These are phyloP conservation scores for Spinibarbus caldwelli DNA, from an alignment of 2,797 vertebrate genomes.

Conservation along the genomic window DNA sequence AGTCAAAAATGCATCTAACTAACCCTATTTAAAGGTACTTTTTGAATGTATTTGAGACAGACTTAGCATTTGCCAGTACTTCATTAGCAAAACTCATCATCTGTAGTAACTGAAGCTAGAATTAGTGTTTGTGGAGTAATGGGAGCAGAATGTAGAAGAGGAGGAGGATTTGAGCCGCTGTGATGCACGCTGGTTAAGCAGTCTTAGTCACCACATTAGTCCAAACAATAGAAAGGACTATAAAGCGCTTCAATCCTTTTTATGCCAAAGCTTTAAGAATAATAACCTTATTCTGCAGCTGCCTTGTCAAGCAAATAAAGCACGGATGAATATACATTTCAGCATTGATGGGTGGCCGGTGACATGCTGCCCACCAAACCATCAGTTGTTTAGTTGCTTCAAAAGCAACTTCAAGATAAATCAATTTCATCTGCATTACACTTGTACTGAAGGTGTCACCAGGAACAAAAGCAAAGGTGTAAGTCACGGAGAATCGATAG, in stretches of 20 bases:
- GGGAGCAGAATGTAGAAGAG: constrained; percentile 23
- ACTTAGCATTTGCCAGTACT: constrained; percentile 48
- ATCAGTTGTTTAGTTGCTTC: constrained; percentile 2
- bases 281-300: neutral
- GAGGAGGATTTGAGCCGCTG: constrained; percentile 11
- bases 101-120: constrained; percentile 53
- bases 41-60: constrained; percentile 14
- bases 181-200: constrained; percentile 21
- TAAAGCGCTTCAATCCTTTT: constrained; percentile 8
- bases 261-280: neutral
- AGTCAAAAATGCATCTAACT: neutral
- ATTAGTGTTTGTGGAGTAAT: constrained; percentile 56
- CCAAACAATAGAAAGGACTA: constrained; percentile 10
- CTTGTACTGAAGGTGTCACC: constrained; percentile 39
- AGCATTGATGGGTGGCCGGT: neutral
- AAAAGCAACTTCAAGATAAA: constrained; percentile 31
- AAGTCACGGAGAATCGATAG: constrained; percentile 53
- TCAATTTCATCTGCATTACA: constrained; percentile 31
- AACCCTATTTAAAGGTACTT: constrained; percentile 12
- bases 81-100: constrained; percentile 63
- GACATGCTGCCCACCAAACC: neutral
- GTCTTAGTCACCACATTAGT: constrained; percentile 28
- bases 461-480: constrained; percentile 44
- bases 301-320: constrained; percentile 22
- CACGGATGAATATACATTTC: neutral